Evolutionary conservation across 2,797 vertebrate species (phyloP), one percentile per base, ranked within the genome.

Genomic region (Acanthiza pusilla): DNA sequence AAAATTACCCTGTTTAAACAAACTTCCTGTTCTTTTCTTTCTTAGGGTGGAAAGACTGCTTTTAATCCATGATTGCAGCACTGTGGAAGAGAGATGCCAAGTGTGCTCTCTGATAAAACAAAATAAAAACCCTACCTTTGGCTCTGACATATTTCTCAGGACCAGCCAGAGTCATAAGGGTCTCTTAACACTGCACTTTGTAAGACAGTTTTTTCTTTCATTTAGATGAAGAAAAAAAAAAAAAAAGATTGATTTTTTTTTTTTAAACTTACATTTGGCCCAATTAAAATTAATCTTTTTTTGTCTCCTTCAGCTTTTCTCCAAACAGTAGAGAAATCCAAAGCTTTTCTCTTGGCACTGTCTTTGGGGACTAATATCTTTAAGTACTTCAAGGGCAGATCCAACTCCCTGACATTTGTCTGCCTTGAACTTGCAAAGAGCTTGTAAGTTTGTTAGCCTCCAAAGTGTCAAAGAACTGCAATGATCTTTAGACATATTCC

Each of bases 371-470:
- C 79, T 84, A 87, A 78, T 89, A 91, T 72, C 75, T 95, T 86
- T 80, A 85, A 94, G 91, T 78, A 91, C 75, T 91, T 75, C 92
- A 88, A 91, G 72, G 76, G 54, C 63, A 73, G 55, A 89, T 75
- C 55, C 82, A 85, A 53, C 51, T 92, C 82, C 73, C 73, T 91
- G 91, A 93, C 68, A 89, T 88, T 95, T 89, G 79, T 94, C 81
- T 92, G 92, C 91, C 91, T 80, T 88, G 85, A 95, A 94, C 92
- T 91, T 80, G 82, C 68, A 68, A 77, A 84, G 73, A 0, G 0
- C 58, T 86, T 30, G 0, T 78, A 80, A 94, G 89, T 94, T 95
- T 94, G 87, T 93, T 92, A 84, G 72, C 82, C 85, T 74, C 85
- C 62, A 38, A 91, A 78, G 78, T 16, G 25, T 86, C 93, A 92